Conservation (phyloP, 1,140 invertebrate species). For the Vanessa tameamea region DNA sequence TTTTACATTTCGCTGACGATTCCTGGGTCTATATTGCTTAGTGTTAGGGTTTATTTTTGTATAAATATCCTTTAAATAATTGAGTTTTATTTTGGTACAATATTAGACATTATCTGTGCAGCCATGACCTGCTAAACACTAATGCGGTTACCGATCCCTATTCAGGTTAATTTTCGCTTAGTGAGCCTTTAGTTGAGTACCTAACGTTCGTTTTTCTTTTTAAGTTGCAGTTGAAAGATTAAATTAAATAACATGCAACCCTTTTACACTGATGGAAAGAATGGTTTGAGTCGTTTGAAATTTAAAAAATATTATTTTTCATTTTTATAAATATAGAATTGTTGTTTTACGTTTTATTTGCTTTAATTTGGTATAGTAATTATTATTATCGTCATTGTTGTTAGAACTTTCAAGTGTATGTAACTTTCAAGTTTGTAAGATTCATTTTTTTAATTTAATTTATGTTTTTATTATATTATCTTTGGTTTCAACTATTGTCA, state of each 20-base stretch:
- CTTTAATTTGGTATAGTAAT: too few relatives aligned
- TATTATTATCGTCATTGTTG: too few relatives aligned
- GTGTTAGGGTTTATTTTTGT: slow-evolving; percentile 46
- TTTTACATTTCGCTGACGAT: slow-evolving; percentile 38
- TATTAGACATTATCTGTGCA: slow-evolving; percentile 58
- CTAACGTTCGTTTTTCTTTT: slow-evolving; percentile 24
- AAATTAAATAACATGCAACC: not conserved
- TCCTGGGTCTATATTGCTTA: slow-evolving; percentile 25
- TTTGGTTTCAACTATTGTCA: too few relatives aligned
- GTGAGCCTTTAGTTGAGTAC: slow-evolving; percentile 37
- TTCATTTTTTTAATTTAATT: too few relatives aligned
- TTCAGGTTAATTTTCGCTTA: slow-evolving; percentile 58
- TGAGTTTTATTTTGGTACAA: slow-evolving; percentile 46
- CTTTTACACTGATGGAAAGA: not conserved
- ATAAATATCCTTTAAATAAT: slow-evolving; percentile 28
- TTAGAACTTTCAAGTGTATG: too few relatives aligned
- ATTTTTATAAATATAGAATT: too few relatives aligned
- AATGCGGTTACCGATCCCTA: slow-evolving; percentile 55
- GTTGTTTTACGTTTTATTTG: too few relatives aligned
- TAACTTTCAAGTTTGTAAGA: too few relatives aligned
- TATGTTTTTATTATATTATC: too few relatives aligned
- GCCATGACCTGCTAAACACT: slow-evolving; percentile 63
- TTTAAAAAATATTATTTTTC: too few relatives aligned
- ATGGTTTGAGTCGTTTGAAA: too few relatives aligned
- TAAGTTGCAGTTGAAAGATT: not conserved